These are phyloP conservation scores for Calyptommatus sinebrachiatus DNA, from an alignment of 2,113 vertebrate species.

Conservation along the genomic window DNA sequence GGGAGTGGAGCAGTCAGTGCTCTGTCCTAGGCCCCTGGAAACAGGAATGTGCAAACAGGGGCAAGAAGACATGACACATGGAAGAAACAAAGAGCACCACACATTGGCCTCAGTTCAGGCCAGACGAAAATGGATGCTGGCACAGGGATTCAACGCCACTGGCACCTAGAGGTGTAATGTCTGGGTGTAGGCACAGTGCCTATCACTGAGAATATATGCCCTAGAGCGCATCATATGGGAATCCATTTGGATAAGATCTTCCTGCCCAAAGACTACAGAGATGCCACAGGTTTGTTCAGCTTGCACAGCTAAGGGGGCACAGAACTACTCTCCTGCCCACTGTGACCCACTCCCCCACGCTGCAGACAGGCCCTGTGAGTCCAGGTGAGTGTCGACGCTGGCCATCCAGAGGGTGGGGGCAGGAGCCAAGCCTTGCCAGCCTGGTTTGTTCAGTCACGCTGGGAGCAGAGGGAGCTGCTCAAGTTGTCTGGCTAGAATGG, in stretches of 20 bases:
- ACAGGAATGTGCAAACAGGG: constrained; percentile 48
- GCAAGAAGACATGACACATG: constrained; percentile 70
- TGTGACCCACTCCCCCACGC: constrained; percentile 54
- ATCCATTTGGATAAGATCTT: neutral
- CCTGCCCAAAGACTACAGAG: constrained; percentile 13
- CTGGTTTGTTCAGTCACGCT: constrained; percentile 62
- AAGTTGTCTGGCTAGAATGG: constrained; percentile 74
- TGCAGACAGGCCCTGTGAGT: constrained; percentile 41
- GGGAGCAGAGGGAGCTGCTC: constrained; percentile 71
- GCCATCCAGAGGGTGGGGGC: constrained; percentile 34
- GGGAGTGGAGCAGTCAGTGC: constrained; percentile 30
- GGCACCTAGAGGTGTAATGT: constrained; percentile 2
- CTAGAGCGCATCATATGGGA: neutral
- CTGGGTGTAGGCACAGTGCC: constrained; percentile 45
- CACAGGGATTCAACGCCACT: neutral
- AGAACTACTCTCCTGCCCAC: constrained; percentile 45
- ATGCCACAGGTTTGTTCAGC: constrained; percentile 4
- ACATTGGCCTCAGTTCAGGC: constrained; percentile 49
- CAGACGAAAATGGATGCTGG: constrained; percentile 45
- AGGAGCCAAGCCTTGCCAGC: constrained; percentile 59
- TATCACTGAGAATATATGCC: constrained; percentile 14
- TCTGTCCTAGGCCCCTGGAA: constrained; percentile 36
- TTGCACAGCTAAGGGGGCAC: constrained; percentile 27
- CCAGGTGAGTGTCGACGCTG: constrained; percentile 45
- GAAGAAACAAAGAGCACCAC: constrained; percentile 59